These are phyloP conservation scores for Julus scandinavius DNA, from an alignment of 2,888 invertebrate genomes.

Conservation along the genomic window DNA sequence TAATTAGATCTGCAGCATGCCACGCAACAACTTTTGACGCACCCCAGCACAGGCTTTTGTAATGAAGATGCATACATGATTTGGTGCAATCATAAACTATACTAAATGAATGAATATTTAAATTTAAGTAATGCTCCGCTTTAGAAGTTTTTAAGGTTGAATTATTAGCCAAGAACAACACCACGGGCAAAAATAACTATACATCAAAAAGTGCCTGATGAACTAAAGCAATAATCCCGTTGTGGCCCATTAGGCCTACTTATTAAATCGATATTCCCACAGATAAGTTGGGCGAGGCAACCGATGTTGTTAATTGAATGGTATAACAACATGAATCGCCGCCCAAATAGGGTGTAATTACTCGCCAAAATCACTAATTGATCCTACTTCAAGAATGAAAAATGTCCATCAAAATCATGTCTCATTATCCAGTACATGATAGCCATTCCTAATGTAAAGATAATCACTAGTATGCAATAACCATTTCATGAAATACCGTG, in stretches of 20 bases:
- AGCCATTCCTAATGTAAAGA: background rate
- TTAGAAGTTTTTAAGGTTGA: background rate
- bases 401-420: background rate
- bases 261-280: conserved; percentile 29
- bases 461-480: background rate
- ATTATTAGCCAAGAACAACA: conserved; percentile 5
- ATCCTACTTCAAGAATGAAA: conserved; percentile 9
- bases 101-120: background rate
- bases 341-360: conserved; percentile 27
- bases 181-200: background rate
- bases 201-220: conserved; percentile 4
- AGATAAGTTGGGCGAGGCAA: conserved; percentile 10
- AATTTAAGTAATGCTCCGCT: conserved; percentile 19
- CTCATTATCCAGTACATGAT: background rate
- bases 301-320: conserved; percentile 28
- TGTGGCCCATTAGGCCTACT: conserved; percentile 25
- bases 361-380: conserved; percentile 19
- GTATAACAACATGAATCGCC: conserved; percentile 28
- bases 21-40: too few species aligned
- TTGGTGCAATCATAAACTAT: background rate
- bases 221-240: conserved; percentile 7
- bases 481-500: background rate
- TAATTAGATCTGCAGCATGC: too few species aligned
- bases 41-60: too few species aligned
- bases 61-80: too few species aligned